Conservation (phyloP, 2,113 vertebrate species). For the Chinchilla lanigera region DNA sequence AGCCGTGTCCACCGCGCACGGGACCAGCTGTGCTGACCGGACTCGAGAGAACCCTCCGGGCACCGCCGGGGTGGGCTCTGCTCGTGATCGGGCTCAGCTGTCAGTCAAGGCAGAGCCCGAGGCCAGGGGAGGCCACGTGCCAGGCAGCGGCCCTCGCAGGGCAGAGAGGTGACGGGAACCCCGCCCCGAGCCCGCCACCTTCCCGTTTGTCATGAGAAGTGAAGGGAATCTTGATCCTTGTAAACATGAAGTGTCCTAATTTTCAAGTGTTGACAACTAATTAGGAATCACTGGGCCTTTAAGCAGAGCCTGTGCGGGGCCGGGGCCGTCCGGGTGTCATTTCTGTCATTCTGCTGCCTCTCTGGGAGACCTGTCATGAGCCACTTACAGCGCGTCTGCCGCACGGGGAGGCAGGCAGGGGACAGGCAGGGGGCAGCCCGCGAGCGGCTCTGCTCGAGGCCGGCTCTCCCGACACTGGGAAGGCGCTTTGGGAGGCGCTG, state of each 20-base stretch:
- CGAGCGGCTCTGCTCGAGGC: not conserved
- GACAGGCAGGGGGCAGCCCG: not conserved
- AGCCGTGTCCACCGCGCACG: not conserved
- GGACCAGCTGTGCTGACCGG: not conserved
- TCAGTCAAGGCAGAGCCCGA: not conserved
- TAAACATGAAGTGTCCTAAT: not conserved
- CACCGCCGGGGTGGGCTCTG: not conserved
- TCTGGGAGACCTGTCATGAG: not conserved
- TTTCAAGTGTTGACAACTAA: conserved; percentile 21
- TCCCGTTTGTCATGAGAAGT: not conserved
- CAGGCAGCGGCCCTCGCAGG: fast-evolving
- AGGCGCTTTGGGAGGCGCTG: not conserved
- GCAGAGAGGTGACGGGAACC: not conserved
- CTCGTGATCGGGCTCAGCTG: not conserved
- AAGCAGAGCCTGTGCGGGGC: not conserved
- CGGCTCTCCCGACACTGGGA: not conserved
- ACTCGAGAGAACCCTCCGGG: not conserved
- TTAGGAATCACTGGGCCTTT: conserved; percentile 6
- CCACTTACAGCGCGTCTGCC: too few species aligned
- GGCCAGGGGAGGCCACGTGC: not conserved
- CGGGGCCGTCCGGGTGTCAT: not conserved
- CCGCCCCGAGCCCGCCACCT: not conserved
- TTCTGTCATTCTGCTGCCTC: not conserved
- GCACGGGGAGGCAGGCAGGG: not conserved
- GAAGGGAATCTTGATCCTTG: not conserved